phyloP scores from a whole-genome alignment of 2,113 vertebrate genomes.

The Ellobius talpinus region DNA sequence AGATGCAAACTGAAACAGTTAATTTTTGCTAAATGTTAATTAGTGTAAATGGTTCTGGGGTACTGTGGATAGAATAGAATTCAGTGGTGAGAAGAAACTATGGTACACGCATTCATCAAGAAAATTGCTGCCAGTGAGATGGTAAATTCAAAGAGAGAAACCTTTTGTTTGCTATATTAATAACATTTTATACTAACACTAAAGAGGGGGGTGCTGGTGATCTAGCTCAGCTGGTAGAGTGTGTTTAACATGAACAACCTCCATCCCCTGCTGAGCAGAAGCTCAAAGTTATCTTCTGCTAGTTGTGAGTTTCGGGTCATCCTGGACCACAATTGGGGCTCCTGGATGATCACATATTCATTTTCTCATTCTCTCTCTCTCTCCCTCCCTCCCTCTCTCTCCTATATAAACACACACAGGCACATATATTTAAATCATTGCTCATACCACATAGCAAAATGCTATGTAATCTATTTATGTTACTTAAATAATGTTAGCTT shows the following conservation, averaged over 20 bases:
- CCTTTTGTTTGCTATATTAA: background rate
- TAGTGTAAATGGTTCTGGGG: background rate
- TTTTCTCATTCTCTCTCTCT: background rate
- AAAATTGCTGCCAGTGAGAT: background rate
- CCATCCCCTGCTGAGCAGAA: background rate
- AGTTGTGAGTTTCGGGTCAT: background rate
- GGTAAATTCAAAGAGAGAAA: background rate
- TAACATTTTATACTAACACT: background rate
- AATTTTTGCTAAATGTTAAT: background rate
- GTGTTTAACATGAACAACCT: background rate
- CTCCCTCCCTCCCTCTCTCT: background rate
- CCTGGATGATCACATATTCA: background rate
- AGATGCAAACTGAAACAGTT: background rate
- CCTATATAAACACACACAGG: background rate
- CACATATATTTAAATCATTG: background rate
- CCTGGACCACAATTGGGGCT: background rate
- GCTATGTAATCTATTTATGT: background rate
- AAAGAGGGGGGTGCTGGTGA: background rate
- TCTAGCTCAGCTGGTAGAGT: background rate
- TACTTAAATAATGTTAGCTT: background rate
- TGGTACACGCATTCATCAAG: background rate
- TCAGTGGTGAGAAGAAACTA: background rate
- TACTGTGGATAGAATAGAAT: background rate
- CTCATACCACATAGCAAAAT: background rate
- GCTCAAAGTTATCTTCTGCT: background rate